Base-by-base conservation (phyloP, 2,113 vertebrate species). In the Eudyptes chrysolophus region DNA sequence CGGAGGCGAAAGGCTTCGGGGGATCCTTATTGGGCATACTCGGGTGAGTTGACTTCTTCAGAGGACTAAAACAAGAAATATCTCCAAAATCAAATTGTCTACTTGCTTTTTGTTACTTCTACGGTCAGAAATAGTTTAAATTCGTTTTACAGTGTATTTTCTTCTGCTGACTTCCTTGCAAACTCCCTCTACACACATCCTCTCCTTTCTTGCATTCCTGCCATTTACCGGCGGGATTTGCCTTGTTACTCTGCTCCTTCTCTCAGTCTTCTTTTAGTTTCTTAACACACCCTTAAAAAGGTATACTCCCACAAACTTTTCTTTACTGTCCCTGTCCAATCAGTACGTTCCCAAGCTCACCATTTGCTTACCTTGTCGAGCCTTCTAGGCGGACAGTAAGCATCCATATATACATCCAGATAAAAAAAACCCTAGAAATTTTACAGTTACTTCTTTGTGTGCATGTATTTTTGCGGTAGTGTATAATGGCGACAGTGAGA, bases 11-110 rank as follows among this genome's bases (percentile, higher is more conserved):
- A 99, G 83, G 98, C 98, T 70, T 98, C 98, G 0, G 99, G 98
- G 71, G 99, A 99, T 97, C 98, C 99, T 30, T 99, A 99, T 97
- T 99, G 99, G 99, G 99, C 99, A 7, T 99, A 99, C 95, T 99
- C 99, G 42, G 99, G 99, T 99, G 96, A 97, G 98, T 95, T 14
- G 49, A 29, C 21, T 22, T 46, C 58, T 46, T 64, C 57, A 36
- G 57, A 93, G 36, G 49, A 60, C 36, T 27, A 10, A 85, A 70
- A 58, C 13, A 19, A 48, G 15, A 68, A 70, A 60, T 26, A 64
- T 2, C 34, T 70, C 61, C 29, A 36, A 38, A 87, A 80, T 13
- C 27, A 65, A 58, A 27, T 46, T 57, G 18, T 36, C 90, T 65
- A 7, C 14, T 80, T 81, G 44, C 9, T 76, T 74, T 89, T 79